These are phyloP conservation scores for Tenthredo distinguenda DNA, from an alignment of 2,888 invertebrate genomes.

Conservation along the genomic window DNA sequence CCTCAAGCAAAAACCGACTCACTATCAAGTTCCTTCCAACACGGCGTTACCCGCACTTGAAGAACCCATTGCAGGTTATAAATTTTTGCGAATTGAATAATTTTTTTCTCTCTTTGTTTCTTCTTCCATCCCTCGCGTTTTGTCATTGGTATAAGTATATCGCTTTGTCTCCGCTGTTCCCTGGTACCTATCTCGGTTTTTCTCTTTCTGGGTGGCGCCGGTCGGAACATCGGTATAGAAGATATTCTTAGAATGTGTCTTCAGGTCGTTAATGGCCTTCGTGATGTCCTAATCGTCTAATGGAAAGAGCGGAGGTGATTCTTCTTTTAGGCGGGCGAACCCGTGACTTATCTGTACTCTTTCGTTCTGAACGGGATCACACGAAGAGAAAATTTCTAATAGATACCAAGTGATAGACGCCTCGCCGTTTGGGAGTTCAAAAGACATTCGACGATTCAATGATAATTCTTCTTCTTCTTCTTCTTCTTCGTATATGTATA, in stretches of 20 bases:
- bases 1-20: slow-evolving; percentile 69
- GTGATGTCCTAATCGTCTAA: slow-evolving; percentile 52
- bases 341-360: slow-evolving; percentile 34
- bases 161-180: not conserved
- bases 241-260: slow-evolving; percentile 51
- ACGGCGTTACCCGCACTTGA: slow-evolving; percentile 19
- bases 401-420: slow-evolving; percentile 39
- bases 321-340: slow-evolving; percentile 19
- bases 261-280: slow-evolving; percentile 46
- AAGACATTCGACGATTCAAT: not conserved
- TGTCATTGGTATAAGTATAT: not conserved
- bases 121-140: not conserved
- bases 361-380: slow-evolving; percentile 45
- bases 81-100: not conserved
- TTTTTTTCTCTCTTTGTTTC: not conserved
- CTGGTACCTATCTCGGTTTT: slow-evolving; percentile 1
- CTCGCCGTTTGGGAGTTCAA: slow-evolving; percentile 18
- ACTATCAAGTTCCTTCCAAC: slow-evolving; percentile 13
- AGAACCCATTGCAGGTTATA: not conserved
- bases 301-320: slow-evolving; percentile 47
- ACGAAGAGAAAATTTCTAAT: not conserved
- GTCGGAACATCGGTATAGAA: slow-evolving; percentile 22
- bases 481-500: not conserved
- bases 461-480: not conserved
- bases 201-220: slow-evolving; percentile 46